These are phyloP conservation scores for Sebastolobus alascanus DNA, from an alignment of 2,797 vertebrate species.

Conservation along the genomic window DNA sequence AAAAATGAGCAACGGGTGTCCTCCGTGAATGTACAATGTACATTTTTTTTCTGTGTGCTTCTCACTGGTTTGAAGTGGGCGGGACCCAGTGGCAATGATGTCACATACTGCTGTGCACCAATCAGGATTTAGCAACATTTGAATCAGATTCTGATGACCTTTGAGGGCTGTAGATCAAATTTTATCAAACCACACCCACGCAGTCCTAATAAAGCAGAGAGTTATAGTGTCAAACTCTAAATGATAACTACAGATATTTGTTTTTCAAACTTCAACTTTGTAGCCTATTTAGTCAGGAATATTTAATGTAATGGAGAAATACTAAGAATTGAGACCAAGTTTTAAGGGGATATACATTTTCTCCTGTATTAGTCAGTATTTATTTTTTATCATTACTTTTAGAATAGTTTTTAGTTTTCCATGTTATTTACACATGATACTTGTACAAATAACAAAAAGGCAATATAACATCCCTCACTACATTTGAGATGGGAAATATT, in stretches of 20 bases:
- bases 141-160: not conserved
- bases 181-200: conserved; percentile 1
- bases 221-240: not conserved
- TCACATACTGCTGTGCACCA: conserved; percentile 4
- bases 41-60: not conserved
- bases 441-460: not conserved
- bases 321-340: not conserved
- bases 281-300: not conserved
- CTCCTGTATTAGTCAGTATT: not conserved
- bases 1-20: not conserved
- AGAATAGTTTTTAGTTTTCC: not conserved
- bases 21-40: not conserved
- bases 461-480: not conserved
- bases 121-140: conserved; percentile 15
- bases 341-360: not conserved
- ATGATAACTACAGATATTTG: not conserved
- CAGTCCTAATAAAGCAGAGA: not conserved
- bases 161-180: not conserved
- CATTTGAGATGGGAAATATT: too few species aligned
- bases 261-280: not conserved
- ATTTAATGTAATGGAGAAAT: not conserved
- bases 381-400: not conserved
- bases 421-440: not conserved
- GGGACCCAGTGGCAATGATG: not conserved
- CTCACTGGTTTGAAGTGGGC: not conserved